Evolutionary conservation across 2,113 vertebrate species (phyloP), one percentile per base, ranked within the genome.

Genomic region (Bothrops jararaca): DNA sequence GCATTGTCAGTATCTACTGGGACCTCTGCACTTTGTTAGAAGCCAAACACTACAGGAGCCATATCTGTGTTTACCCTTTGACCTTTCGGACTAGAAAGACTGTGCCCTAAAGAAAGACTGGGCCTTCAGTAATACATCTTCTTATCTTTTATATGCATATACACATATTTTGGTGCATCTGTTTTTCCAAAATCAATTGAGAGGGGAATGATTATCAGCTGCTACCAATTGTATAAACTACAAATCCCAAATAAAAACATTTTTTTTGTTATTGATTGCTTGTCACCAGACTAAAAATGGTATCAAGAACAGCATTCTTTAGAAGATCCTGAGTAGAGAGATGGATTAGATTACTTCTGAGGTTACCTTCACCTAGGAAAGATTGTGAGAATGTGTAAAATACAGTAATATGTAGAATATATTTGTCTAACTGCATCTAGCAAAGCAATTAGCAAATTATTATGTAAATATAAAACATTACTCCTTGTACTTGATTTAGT

Each of bases 361-460:
- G 6, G 7, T 80, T 80, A 42, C 15, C 34, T 80, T 80, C 74
- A 94, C 26, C 86, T n/a, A 80, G 29, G 88, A 92, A 91, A 87
- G 58, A 48, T 90, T 91, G 69, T 56, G 94, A 95, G 92, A 95
- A 10, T 45, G 93, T 48, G 1, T 89, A 91, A 87, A 50, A 95
- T 89, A 20, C 93, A 87, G 93, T 96, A 95, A 92, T 94, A 15
- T 64, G 94, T 85, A 92, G 87, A 80, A 87, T 2, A 1, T 94
- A 96, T 97, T 96, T 96, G 92, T 54, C 89, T 95, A 96, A 95
- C 95, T 91, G 92, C 89, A 80, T 45, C 85, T 86, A 92, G 89
- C 7, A 3, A 90, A 92, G 86, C 92, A 96, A 88, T 95, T 96
- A 95, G 94, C 94, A 95, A 64, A 86, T 39, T 92, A 74, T 95